Evolutionary conservation across 2,888 invertebrate species (phyloP).

Genomic region (Liopterus haemorrhoidalis): DNA sequence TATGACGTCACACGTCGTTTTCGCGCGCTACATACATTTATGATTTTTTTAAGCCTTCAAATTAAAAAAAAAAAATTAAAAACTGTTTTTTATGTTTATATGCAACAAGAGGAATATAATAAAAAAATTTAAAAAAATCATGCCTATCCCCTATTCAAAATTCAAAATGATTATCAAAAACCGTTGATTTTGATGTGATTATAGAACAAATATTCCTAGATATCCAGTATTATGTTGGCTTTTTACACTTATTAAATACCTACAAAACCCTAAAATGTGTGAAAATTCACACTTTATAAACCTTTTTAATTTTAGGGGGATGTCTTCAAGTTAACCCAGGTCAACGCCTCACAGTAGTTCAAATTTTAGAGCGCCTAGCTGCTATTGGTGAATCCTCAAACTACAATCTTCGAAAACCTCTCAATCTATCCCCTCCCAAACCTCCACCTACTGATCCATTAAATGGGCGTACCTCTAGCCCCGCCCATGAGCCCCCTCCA

Average conservation of each 20-base stretch:
- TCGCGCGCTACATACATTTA: no score
- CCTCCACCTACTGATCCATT: slow-evolving; percentile 28
- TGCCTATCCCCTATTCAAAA: no score
- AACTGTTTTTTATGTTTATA: no score
- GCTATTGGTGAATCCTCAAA: slow-evolving; percentile 82
- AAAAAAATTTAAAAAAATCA: no score
- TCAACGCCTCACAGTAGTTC: slow-evolving; percentile 70
- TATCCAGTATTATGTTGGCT: background rate
- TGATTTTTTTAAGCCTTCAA: no score
- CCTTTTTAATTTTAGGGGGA: slow-evolving; percentile 58
- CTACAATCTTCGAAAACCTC: slow-evolving; percentile 73
- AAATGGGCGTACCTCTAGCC: slow-evolving; percentile 34
- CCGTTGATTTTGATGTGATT: no score
- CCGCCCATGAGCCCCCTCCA: slow-evolving; percentile 36
- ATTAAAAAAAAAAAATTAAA: no score
- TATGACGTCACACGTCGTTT: no score
- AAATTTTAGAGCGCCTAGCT: slow-evolving; percentile 77
- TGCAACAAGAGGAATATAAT: no score
- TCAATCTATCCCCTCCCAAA: slow-evolving; percentile 48
- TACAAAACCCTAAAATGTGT: slow-evolving; percentile 14
- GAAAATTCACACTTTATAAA: slow-evolving; percentile 10
- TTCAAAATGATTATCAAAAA: no score
- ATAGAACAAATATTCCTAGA: no score
- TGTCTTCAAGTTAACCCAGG: slow-evolving; percentile 78
- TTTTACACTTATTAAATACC: background rate